phyloP scores from a whole-genome alignment of 2,888 invertebrate species.

The Luffia ferchaultella region DNA sequence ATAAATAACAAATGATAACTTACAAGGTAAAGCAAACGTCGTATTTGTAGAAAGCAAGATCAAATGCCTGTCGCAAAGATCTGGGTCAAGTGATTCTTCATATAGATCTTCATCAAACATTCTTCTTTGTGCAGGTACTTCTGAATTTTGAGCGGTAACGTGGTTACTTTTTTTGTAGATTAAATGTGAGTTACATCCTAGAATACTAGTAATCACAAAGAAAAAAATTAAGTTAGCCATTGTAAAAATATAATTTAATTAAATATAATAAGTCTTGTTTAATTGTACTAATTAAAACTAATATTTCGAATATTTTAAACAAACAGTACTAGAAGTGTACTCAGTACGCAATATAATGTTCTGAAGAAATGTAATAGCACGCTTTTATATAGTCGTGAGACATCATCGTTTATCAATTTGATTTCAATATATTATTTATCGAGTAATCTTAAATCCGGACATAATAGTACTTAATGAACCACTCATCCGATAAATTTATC shows the following conservation, averaged over 20 bases:
- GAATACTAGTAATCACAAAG: not conserved
- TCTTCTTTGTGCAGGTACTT: constrained; percentile 14
- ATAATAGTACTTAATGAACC: too few species aligned
- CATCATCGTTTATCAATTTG: too few species aligned
- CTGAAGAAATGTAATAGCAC: too few species aligned
- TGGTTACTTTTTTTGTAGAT: too few species aligned
- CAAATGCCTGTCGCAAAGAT: constrained; percentile 36
- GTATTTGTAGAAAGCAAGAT: constrained; percentile 20
- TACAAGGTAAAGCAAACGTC: constrained; percentile 2
- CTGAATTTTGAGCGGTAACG: not conserved
- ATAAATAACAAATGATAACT: not conserved
- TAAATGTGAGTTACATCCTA: not conserved
- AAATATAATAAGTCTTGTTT: too few species aligned
- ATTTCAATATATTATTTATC: too few species aligned
- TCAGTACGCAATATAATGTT: not conserved
- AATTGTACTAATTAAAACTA: not conserved
- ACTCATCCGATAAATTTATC: too few species aligned
- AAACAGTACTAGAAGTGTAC: not conserved
- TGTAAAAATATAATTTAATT: too few species aligned
- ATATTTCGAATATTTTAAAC: not conserved
- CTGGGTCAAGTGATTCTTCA: constrained; percentile 31
- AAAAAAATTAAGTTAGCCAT: too few species aligned
- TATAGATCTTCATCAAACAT: constrained; percentile 34
- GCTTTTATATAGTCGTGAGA: too few species aligned
- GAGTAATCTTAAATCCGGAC: too few species aligned